These are phyloP conservation scores for Trematocara nigrifrons DNA, from an alignment of 2,113 vertebrate genomes.

Conservation along the genomic window DNA sequence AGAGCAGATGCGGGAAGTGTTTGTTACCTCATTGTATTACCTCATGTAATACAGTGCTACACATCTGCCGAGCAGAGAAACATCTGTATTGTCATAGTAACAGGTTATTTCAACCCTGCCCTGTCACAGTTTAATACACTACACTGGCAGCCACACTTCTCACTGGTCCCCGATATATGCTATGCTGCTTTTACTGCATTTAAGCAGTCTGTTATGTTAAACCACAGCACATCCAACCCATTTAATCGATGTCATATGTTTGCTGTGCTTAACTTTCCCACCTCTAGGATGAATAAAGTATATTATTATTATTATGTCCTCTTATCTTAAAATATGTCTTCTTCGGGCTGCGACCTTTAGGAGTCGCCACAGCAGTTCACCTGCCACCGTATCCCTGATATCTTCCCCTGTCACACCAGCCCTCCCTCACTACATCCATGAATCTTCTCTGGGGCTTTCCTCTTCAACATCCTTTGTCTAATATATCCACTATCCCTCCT, in stretches of 20 bases:
- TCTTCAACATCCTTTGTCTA: neutral
- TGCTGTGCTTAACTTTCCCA: neutral
- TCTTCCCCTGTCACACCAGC: neutral
- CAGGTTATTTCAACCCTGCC: neutral
- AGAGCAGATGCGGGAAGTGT: neutral
- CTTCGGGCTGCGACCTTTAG: accelerated
- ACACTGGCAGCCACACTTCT: neutral
- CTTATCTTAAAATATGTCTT: neutral
- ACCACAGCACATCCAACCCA: neutral
- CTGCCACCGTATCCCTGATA: neutral
- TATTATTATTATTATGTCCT: neutral
- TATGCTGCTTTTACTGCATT: neutral
- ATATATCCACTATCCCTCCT: neutral
- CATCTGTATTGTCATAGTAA: neutral
- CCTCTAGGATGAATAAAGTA: neutral
- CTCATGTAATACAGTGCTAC: neutral
- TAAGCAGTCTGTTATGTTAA: neutral
- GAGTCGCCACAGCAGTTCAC: neutral
- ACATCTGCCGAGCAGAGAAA: neutral
- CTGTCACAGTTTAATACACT: neutral
- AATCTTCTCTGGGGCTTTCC: neutral
- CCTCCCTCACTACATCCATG: neutral
- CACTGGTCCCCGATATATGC: neutral
- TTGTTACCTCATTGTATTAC: neutral
- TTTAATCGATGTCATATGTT: neutral